These are phyloP conservation scores for Morelia viridis DNA, from an alignment of 2,797 vertebrate genomes.

Conservation along the genomic window DNA sequence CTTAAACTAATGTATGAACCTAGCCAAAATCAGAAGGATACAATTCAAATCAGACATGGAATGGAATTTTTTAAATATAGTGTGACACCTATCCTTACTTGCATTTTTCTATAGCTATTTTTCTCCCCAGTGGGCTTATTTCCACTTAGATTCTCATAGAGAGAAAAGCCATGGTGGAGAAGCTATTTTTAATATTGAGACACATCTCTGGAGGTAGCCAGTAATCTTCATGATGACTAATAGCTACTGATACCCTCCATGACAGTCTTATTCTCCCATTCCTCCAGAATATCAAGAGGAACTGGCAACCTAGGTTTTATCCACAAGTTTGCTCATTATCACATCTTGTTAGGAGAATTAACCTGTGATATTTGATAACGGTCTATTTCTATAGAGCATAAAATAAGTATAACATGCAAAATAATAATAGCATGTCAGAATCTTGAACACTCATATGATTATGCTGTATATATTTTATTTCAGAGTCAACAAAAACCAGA, in stretches of 20 bases:
- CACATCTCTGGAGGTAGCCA: not conserved
- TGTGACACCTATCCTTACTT: not conserved
- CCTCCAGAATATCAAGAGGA: not conserved
- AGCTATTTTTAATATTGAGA: not conserved
- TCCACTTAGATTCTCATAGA: not conserved
- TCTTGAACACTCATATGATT: not conserved
- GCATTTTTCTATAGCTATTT: not conserved
- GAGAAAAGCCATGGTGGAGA: not conserved
- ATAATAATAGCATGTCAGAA: not conserved
- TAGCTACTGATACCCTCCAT: not conserved
- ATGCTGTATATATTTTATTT: constrained; percentile 20
- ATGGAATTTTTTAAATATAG: not conserved
- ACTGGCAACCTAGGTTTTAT: not conserved
- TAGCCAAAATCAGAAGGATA: not conserved
- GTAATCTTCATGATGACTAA: not conserved
- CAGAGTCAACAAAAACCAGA: constrained; percentile 64
- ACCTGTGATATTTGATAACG: not conserved
- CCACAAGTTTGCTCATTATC: not conserved
- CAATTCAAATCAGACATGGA: not conserved
- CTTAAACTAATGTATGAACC: not conserved
- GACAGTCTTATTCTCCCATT: not conserved
- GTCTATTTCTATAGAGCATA: not conserved
- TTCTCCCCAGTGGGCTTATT: not conserved
- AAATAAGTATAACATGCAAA: not conserved
- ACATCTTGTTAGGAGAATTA: not conserved